Percentiles rank a stretch among this genome's conserved stretches.
Conservation (phyloP, 2,113 vertebrate species). For the Triplophysa siluroides region DNA sequence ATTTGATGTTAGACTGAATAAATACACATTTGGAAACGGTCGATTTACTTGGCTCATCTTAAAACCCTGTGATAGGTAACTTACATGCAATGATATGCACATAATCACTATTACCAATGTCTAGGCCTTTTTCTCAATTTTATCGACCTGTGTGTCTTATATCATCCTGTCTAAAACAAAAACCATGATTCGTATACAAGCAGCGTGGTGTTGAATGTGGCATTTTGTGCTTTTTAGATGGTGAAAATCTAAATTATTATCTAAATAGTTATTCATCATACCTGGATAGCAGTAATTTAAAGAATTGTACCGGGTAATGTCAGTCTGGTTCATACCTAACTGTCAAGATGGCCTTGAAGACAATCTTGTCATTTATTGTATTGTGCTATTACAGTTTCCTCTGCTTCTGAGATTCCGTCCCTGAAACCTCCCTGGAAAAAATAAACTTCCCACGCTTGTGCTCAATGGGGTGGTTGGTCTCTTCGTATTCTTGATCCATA, state of each 20-base stretch:
- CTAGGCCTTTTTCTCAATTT: neutral
- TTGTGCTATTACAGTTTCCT: slow-evolving; percentile 43
- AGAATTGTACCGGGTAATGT: slow-evolving; percentile 28
- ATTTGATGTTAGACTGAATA: neutral
- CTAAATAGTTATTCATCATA: slow-evolving; percentile 24
- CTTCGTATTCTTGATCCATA: slow-evolving; percentile 49
- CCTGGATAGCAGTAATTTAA: slow-evolving; percentile 9
- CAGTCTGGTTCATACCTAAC: slow-evolving; percentile 8
- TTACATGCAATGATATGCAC: neutral
- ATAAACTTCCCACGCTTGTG: slow-evolving; percentile 15
- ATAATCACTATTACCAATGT: neutral
- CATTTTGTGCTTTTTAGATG: neutral
- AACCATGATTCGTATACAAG: neutral
- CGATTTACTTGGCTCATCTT: slow-evolving; percentile 12
- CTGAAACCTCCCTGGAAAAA: slow-evolving; percentile 43
- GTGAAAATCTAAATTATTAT: too few species aligned
- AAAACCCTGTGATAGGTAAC: neutral
- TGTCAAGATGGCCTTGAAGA: slow-evolving; percentile 42
- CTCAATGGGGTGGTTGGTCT: slow-evolving; percentile 39
- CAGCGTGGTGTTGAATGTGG: neutral
- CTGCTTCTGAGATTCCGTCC: slow-evolving; percentile 22
- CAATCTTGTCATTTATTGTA: slow-evolving; percentile 31
- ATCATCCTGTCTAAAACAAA: neutral
- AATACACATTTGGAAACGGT: neutral
- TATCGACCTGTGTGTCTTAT: neutral